Evolutionary conservation across 2,888 invertebrate species (phyloP).

Genomic region (Deilephila porcellus): DNA sequence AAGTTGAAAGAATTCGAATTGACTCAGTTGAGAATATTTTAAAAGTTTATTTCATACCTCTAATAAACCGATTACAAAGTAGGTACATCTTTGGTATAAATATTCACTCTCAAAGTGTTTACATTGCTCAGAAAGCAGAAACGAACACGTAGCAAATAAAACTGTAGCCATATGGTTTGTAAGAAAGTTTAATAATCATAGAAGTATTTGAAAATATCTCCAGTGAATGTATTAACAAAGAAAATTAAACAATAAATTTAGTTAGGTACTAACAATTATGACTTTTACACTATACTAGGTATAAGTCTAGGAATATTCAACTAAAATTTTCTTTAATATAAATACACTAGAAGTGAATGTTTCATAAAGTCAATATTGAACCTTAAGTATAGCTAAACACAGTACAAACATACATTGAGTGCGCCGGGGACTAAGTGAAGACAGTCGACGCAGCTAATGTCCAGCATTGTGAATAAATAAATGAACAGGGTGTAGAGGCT

Average conservation of each 20-base stretch:
- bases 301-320: slow-evolving; percentile 81
- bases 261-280: slow-evolving; percentile 82
- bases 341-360: slow-evolving; percentile 82
- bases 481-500: slow-evolving; percentile 42
- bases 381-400: slow-evolving; percentile 70
- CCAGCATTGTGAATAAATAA: slow-evolving; percentile 48
- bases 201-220: slow-evolving; percentile 84
- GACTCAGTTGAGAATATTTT: not conserved
- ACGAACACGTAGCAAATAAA: slow-evolving; percentile 21
- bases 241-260: slow-evolving; percentile 82
- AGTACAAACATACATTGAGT: slow-evolving; percentile 69
- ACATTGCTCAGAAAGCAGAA: not conserved
- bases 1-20: slow-evolving; percentile 10
- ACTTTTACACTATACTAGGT: slow-evolving; percentile 81
- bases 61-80: slow-evolving; percentile 17
- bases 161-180: slow-evolving; percentile 62
- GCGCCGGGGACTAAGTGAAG: slow-evolving; percentile 63
- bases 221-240: slow-evolving; percentile 81
- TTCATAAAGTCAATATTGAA: slow-evolving; percentile 68
- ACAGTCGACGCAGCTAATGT: slow-evolving; percentile 51
- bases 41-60: slow-evolving; percentile 6
- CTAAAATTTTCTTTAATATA: slow-evolving; percentile 82
- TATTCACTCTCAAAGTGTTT: not conserved
- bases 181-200: slow-evolving; percentile 83
- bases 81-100: slow-evolving; percentile 22